Percentiles rank a stretch among this genome's conserved stretches.
Conservation (phyloP, 2,797 vertebrate genomes). For the Rhincodon typus region DNA sequence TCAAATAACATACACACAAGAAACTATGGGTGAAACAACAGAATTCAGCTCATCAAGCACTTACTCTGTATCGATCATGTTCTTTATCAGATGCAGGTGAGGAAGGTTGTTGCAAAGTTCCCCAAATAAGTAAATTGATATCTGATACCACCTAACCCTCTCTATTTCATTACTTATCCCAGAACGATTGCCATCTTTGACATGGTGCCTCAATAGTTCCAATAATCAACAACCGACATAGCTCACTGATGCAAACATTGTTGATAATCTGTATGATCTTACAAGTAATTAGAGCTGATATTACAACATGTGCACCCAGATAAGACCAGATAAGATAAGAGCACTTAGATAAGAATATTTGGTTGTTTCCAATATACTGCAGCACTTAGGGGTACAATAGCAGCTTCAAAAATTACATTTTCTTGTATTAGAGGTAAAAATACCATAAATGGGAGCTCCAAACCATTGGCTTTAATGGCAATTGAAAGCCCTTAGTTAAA, state of each 20-base stretch:
- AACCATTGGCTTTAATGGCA: conserved; percentile 34
- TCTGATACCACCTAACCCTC: background rate
- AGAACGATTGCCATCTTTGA: background rate
- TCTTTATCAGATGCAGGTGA: background rate
- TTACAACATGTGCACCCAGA: background rate
- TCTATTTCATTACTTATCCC: background rate
- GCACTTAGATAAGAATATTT: background rate
- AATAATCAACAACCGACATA: background rate
- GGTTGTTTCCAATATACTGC: background rate
- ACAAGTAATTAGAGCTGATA: background rate
- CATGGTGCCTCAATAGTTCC: background rate
- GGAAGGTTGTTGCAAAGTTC: background rate
- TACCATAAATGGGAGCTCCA: background rate
- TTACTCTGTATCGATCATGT: background rate
- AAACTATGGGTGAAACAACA: background rate
- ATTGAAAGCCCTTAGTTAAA: conserved; percentile 35
- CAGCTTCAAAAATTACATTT: background rate
- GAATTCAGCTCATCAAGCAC: background rate
- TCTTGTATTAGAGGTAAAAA: background rate
- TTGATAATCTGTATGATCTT: background rate
- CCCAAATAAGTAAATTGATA: background rate
- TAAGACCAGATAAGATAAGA: background rate
- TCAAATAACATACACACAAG: background rate
- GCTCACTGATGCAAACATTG: background rate
- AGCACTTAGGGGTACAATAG: background rate